Evolutionary conservation across 2,888 invertebrate species (phyloP), one percentile per base, ranked within the genome.

Genomic region (Euclidia mi): DNA sequence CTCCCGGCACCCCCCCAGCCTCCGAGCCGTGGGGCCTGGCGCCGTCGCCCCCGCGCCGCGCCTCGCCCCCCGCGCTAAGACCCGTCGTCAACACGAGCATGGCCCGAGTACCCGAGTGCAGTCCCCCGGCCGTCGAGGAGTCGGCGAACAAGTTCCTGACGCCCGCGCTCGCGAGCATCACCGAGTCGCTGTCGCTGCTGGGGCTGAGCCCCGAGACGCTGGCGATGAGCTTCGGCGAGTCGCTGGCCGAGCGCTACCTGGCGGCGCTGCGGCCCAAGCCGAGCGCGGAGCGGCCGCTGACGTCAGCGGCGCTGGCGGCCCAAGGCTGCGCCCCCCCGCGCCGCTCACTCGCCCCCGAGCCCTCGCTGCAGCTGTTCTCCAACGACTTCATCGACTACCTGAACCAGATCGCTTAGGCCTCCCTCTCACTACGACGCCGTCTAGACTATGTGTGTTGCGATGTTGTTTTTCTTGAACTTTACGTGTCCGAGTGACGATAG

Each of bases 301-400:
- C n/a, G n/a, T n/a, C n/a, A n/a, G n/a, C n/a, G n/a, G n/a, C n/a
- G n/a, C 80, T 82, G 9, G 56, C 76, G 18, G 32, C 70, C 32
- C 82, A 84, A 37, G 79, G 85, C 57, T 89, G 91, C 78, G 84
- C 87, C 43, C 65, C 79, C 6, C 85, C 88, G 2, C 89, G 85
- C 56, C 79, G 76, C 42, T 72, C 85, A 10, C 81, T 86, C 3
- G 51, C 74, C 56, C 73, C 82, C 17, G 88, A 88, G 15, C 87
- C 95, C 29, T 84, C 91, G 40, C 91, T 95, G 78, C 96, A 96
- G 85, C 94, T 96, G 60, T 95, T 96, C 85, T 95, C 95, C 58
- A 96, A 95, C 84, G 95, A 95, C 82, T 95, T 95, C 87, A 95
- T 95, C 72, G 94, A 95, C 83, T 95, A 96, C 85, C 87, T 96